Evolutionary conservation across 1,140 invertebrate species (phyloP), one percentile per base, ranked within the genome.

Genomic region (Cephus cinctus): DNA sequence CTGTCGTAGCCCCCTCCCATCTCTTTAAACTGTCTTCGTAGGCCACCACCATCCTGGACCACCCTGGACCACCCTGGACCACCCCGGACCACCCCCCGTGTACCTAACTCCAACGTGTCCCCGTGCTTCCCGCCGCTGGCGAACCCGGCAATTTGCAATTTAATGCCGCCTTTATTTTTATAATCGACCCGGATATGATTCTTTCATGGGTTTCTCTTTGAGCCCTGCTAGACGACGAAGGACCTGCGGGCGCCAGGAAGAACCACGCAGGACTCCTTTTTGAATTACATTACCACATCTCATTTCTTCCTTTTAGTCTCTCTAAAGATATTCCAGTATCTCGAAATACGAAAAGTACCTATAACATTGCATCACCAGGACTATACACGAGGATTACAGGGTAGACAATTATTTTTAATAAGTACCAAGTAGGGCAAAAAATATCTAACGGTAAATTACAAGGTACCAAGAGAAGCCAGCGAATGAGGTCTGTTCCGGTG

Each of bases 161-260:
- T 61, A 56, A 56, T 59, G 51, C 36, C 31, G 36, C 35, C 40
- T 60, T 61, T 59, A 58, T 57, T 67, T 55, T 49, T 56, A 59
- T 61, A 62, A 61, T 61, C 59, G 50, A 60, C 49, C 49, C 40
- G 58, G 47, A 50, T 57, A 61, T 53, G 47, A 61, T 61, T 65
- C 53, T 57, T 64, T 56, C 35, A 47, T 51, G 43, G 14, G 23
- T 18, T 32, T 44, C 47, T 50, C 36, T 48, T 55, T 59, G 22
- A 22, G n/a, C 9, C n/a, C 14, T 12, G 15, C 9, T 12, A 6
- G n/a, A n/a, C n/a, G n/a, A n/a, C n/a, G 25, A 12, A 16, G 44
- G 38, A 25, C 14, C 43, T 45, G 44, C 15, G 15, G n/a, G 35
- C 23, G 40, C 16, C 32, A 22, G 8, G 12, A 21, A 21, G 14